These are phyloP conservation scores for Dromius quadrimaculatus DNA, from an alignment of 2,888 invertebrate genomes.

Conservation along the genomic window DNA sequence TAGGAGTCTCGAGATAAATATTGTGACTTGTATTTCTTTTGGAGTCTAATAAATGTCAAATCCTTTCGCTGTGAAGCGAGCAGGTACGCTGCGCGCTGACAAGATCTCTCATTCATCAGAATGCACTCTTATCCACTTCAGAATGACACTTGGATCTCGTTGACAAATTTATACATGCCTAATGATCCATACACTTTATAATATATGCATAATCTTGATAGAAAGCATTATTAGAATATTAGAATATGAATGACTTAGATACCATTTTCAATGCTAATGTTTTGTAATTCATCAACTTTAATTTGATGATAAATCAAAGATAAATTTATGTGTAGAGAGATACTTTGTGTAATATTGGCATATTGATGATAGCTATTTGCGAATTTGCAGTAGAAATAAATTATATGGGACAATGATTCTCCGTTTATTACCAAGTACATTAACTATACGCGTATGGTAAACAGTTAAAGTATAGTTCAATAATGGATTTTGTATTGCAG, in stretches of 20 bases:
- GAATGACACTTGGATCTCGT: conserved; percentile 30
- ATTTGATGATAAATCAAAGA: conserved; percentile 24
- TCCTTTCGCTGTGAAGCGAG: not conserved
- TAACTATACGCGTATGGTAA: conserved; percentile 1
- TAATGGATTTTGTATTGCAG: not conserved
- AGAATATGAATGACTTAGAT: conserved; percentile 22
- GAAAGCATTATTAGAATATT: conserved; percentile 15
- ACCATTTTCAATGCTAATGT: conserved; percentile 20
- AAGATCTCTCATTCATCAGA: conserved; percentile 27
- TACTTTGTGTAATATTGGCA: conserved; percentile 33
- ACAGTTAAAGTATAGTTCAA: conserved; percentile 4
- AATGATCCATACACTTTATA: conserved; percentile 30
- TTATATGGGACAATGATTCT: conserved; percentile 27
- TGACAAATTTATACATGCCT: conserved; percentile 37
- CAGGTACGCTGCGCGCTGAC: conserved; percentile 26
- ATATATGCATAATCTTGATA: conserved; percentile 31
- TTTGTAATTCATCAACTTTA: conserved; percentile 26
- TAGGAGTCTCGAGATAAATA: conserved; percentile 17
- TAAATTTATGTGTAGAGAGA: conserved; percentile 23
- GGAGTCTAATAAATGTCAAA: conserved; percentile 29
- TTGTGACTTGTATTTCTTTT: conserved; percentile 14
- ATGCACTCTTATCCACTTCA: conserved; percentile 1
- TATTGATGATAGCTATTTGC: conserved; percentile 24
- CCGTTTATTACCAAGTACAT: conserved; percentile 16
- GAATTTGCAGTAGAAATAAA: conserved; percentile 23